Percentiles rank a stretch among this genome's conserved stretches.
These are phyloP conservation scores for Argynnis bischoffii DNA, from an alignment of 2,888 invertebrate species.

Conservation along the genomic window DNA sequence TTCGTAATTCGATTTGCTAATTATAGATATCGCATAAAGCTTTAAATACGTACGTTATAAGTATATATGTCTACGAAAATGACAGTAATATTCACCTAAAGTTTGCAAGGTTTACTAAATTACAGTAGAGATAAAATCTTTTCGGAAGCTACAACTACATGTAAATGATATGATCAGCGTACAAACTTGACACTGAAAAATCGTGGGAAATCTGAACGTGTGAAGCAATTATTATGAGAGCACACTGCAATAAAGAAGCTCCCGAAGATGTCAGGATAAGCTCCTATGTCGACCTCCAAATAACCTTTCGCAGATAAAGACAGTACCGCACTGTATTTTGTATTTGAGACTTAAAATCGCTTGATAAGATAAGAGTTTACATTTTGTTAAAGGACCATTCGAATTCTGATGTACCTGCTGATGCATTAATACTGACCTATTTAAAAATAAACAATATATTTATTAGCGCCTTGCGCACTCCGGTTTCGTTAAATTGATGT, in stretches of 20 bases:
- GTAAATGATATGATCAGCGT: slow-evolving; percentile 23
- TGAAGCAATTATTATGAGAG: slow-evolving; percentile 27
- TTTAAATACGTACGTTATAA: too few relatives aligned
- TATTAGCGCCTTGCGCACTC: too few relatives aligned
- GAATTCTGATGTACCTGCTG: too few relatives aligned
- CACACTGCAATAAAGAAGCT: slow-evolving; percentile 24
- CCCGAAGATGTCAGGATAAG: slow-evolving; percentile 25
- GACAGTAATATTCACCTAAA: not conserved
- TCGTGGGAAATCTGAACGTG: slow-evolving; percentile 30
- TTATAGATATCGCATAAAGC: too few relatives aligned
- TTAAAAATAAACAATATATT: too few relatives aligned
- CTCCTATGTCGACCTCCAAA: slow-evolving; percentile 24
- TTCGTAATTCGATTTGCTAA: too few relatives aligned
- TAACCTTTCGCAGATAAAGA: slow-evolving; percentile 19
- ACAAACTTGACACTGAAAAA: slow-evolving; percentile 27
- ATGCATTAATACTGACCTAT: too few relatives aligned
- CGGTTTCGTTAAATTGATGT: too few relatives aligned
- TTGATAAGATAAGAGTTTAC: slow-evolving; percentile 2
- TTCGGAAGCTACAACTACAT: slow-evolving; percentile 8
- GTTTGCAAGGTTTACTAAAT: too few relatives aligned
- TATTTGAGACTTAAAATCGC: not conserved
- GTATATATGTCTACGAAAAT: not conserved
- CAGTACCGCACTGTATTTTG: slow-evolving; percentile 4
- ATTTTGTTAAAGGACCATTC: too few relatives aligned
- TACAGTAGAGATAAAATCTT: not conserved